Evolutionary conservation across 2,113 vertebrate species (phyloP).

Genomic region (Oceanites oceanicus): DNA sequence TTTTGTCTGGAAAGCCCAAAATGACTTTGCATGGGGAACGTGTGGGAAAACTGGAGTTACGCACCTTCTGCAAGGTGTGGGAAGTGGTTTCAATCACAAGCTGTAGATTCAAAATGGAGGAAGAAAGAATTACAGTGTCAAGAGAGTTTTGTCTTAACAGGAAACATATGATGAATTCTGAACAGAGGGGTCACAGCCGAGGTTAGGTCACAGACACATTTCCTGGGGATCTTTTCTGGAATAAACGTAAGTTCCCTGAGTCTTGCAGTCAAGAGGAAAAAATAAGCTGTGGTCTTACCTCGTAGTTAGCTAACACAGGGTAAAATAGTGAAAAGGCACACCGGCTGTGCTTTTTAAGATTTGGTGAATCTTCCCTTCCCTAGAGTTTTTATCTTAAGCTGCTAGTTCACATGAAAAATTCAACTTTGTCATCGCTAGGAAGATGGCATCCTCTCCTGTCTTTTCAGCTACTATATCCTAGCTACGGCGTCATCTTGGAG

Average conservation of each 20-base stretch:
- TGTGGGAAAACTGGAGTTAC: constrained; percentile 34
- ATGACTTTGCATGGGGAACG: background rate
- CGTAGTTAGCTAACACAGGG: background rate
- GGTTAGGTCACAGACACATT: background rate
- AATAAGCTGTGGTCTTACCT: background rate
- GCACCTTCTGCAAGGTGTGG: constrained; percentile 49
- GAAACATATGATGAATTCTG: background rate
- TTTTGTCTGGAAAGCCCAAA: constrained; percentile 28
- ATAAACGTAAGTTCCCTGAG: background rate
- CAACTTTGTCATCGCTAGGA: background rate
- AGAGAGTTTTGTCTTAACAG: background rate
- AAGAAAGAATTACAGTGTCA: background rate
- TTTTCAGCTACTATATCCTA: background rate
- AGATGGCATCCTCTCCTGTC: background rate
- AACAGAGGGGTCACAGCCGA: background rate
- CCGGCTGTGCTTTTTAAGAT: background rate
- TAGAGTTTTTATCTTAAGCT: background rate
- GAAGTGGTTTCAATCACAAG: constrained; percentile 35
- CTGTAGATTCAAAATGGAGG: background rate
- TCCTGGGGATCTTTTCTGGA: background rate
- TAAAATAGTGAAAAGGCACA: background rate
- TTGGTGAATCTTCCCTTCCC: background rate
- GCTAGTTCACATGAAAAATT: background rate
- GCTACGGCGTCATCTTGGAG: background rate
- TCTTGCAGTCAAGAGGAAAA: background rate